A percentile compares a stretch with the other conserved stretches of the same genome.
Evolutionary conservation across 1,140 invertebrate species (phyloP).

Genomic region (Lethocerus indicus): DNA sequence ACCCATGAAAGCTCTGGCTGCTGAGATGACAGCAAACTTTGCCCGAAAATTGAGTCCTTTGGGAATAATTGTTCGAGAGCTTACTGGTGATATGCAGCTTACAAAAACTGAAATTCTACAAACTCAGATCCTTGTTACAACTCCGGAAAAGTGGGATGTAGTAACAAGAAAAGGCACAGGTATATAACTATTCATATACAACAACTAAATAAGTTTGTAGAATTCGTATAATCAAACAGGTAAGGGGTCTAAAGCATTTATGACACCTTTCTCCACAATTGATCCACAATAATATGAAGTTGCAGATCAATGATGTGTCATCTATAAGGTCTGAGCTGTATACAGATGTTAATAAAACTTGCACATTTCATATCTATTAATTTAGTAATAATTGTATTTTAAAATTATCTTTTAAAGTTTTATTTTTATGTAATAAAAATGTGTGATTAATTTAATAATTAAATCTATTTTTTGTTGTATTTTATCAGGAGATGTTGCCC

Average conservation of each 20-base stretch:
- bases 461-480: conserved; percentile 5
- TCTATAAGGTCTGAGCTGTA: too few species aligned
- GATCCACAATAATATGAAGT: too few species aligned
- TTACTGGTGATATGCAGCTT: conserved; percentile 97
- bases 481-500: conserved; percentile 67
- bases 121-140: conserved; percentile 97
- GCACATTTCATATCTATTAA: too few species aligned
- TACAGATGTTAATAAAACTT: too few species aligned
- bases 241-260: not conserved
- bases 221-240: too few species aligned
- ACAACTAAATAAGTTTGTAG: too few species aligned
- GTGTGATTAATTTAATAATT: not conserved
- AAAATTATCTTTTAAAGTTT: too few species aligned
- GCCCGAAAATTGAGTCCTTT: conserved; percentile 52
- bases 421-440: not conserved
- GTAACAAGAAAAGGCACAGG: conserved; percentile 82
- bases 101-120: conserved; percentile 87
- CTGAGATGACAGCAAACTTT: conserved; percentile 96
- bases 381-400: too few species aligned
- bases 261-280: too few species aligned
- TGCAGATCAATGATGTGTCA: too few species aligned
- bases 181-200: too few species aligned
- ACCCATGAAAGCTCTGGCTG: conserved; percentile 97
- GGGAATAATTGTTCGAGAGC: conserved; percentile 72
- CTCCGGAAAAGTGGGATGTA: conserved; percentile 99